A percentile compares a stretch with the other conserved stretches of the same genome.
phyloP scores from a whole-genome alignment of 2,797 vertebrate species.

The Rhabdomys pumilio region DNA sequence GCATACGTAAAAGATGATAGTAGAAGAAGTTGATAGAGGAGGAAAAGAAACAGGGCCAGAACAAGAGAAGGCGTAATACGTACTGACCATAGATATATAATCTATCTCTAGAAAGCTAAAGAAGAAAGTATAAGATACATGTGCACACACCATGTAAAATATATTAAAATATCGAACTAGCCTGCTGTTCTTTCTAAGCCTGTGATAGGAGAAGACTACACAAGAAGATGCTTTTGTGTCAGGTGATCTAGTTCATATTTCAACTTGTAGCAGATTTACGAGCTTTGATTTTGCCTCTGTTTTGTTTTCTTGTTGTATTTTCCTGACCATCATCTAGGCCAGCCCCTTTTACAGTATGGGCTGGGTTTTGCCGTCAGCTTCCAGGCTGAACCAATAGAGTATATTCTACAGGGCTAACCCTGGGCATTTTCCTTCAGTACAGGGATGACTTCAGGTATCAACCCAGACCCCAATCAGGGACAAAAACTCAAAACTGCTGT shows the following conservation, averaged over 20 bases:
- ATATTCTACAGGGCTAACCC: no score
- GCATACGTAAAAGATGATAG: neutral
- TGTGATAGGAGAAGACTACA: neutral
- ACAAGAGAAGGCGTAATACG: neutral
- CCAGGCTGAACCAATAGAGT: neutral
- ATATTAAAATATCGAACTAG: slow-evolving; percentile 29
- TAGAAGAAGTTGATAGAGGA: neutral
- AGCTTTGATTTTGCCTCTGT: neutral
- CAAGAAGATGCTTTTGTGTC: neutral
- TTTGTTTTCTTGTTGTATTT: neutral
- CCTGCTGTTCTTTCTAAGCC: neutral
- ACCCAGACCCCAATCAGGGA: neutral
- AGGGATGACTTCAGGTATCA: neutral
- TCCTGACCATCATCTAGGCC: neutral
- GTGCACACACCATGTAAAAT: neutral
- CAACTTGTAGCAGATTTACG: neutral
- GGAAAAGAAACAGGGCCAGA: neutral
- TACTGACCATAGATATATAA: neutral
- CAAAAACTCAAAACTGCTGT: neutral
- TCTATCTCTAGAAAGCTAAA: neutral
- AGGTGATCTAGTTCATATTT: neutral
- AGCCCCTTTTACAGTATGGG: neutral
- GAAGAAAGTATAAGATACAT: neutral
- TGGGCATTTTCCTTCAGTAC: neutral
- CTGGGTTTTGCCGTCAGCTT: neutral